Evolutionary conservation across 2,113 vertebrate genomes (phyloP).

Genomic region (Carlito syrichta): DNA sequence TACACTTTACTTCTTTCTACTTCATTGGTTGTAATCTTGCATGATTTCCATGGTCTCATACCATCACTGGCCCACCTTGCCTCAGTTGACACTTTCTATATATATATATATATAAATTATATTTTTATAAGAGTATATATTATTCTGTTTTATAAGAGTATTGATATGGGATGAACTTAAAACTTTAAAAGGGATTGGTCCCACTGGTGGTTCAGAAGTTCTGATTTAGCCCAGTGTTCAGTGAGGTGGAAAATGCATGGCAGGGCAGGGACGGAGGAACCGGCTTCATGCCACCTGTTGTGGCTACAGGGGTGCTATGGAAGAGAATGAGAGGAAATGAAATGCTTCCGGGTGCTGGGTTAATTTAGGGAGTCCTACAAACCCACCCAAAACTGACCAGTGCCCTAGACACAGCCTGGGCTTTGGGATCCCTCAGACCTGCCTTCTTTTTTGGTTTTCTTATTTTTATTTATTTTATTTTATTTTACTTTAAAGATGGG

Average conservation of each 20-base stretch:
- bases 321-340: background rate
- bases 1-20: too few species aligned
- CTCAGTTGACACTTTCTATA: too few species aligned
- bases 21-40: too few species aligned
- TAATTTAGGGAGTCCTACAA: background rate
- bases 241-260: background rate
- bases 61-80: too few species aligned
- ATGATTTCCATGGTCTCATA: too few species aligned
- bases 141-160: background rate
- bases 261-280: background rate
- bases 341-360: too few species aligned
- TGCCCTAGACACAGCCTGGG: background rate
- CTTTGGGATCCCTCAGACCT: background rate
- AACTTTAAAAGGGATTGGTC: background rate
- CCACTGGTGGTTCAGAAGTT: background rate
- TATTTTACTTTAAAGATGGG: too few species aligned
- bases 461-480: too few species aligned
- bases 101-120: too few species aligned
- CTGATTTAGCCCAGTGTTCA: background rate
- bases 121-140: too few species aligned
- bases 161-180: background rate
- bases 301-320: background rate
- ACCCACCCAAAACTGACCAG: rapidly evolving
- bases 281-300: background rate
- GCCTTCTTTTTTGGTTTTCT: too few species aligned